Evolutionary conservation across 2,797 vertebrate genomes (phyloP), one percentile per base, ranked within the genome.

Genomic region (Botia almorhae): DNA sequence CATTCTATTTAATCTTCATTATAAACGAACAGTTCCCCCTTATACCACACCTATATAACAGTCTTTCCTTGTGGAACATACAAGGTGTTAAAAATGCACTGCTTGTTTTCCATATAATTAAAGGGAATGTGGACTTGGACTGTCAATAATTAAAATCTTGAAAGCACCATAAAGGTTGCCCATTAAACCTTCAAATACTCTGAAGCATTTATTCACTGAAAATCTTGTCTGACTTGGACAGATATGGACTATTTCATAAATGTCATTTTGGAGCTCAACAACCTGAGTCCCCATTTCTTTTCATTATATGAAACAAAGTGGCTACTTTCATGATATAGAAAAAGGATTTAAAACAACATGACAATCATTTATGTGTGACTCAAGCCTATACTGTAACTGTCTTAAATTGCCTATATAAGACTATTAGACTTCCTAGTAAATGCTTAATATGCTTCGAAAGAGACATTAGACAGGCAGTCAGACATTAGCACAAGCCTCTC

Each of bases 401-500:
- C 12, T 4, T 26, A 4, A 43, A 43, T 43, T 10, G 26, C 6
- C 63, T 5, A 46, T 50, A 2, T 65, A 39, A 2, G n/a, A 64
- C 26, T 39, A n/a, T 43, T 55, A 29, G 16, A 56, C 36, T 14
- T 58, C 33, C 19, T 4, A 56, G 64, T 26, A 70, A 78, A 63
- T 71, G 76, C 76, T 71, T 78, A 51, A 63, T 70, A 63, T 78
- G 56, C 65, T 69, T n/a, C 0, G 46, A 43, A 63, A 13, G 58
- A 70, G 13, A 23, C 23, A 46, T 69, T 29, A 48, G 53, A 50
- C 76, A 69, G 33, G 65, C 76, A 68, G 33, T 46, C 21, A 46
- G 51, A 51, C 53, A 14, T 63, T 71, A 63, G 29, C 76, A 78
- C 76, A 63, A 63, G 55, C 68, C 55, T 71, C 48, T 78, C 76